Evolutionary conservation across 2,113 vertebrate species (phyloP).

Genomic region (Australoheros scitulus): DNA sequence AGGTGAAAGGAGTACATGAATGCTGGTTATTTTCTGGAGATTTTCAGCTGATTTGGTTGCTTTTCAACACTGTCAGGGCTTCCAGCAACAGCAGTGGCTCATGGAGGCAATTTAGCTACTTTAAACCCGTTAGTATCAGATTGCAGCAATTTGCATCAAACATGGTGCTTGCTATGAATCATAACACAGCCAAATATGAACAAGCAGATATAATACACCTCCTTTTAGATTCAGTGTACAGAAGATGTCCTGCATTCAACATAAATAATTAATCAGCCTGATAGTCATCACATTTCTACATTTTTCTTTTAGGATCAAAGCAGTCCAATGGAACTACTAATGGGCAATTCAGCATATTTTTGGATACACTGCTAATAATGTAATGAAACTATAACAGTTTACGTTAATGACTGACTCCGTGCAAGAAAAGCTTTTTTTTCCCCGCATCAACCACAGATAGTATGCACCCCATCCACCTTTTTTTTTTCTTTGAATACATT

Average conservation of each 20-base stretch:
- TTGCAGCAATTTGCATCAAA: constrained; percentile 38
- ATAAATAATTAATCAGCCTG: not conserved
- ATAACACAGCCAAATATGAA: constrained; percentile 1
- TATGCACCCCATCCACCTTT: not conserved
- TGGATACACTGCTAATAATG: not conserved
- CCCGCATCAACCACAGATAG: not conserved
- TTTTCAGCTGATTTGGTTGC: not conserved
- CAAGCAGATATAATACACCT: not conserved
- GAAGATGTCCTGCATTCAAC: not conserved
- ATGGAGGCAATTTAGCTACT: constrained; percentile 11
- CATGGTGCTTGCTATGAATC: constrained; percentile 14
- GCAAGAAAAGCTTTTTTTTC: not conserved
- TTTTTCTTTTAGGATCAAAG: not conserved
- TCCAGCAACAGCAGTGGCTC: not conserved
- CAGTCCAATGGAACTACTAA: not conserved
- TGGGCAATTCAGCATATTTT: not conserved
- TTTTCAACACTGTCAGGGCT: constrained; percentile 5
- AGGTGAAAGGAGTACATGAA: not conserved
- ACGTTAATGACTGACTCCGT: not conserved
- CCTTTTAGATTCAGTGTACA: not conserved
- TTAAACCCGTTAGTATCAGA: constrained; percentile 21
- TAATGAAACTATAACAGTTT: not conserved
- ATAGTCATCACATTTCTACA: not conserved
- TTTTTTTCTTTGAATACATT: not conserved
- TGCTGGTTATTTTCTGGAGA: not conserved